phyloP scores from a whole-genome alignment of 2,888 invertebrate genomes.

The Caradrina clavipalpis region DNA sequence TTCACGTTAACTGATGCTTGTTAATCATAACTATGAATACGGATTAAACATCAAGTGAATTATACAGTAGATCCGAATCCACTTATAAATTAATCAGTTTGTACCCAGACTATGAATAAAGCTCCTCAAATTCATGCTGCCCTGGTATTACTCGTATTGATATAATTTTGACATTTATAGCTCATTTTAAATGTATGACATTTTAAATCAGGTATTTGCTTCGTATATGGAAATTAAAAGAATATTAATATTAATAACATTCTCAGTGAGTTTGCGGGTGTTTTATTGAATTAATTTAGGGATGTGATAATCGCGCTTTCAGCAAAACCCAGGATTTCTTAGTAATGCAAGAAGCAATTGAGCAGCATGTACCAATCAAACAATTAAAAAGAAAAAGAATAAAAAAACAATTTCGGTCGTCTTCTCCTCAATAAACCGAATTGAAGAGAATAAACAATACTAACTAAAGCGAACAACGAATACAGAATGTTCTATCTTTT shows the following conservation, averaged over 20 bases:
- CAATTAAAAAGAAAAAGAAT: no score
- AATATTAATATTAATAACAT: conserved; percentile 2
- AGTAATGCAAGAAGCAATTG: no score
- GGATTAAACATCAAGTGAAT: conserved; percentile 59
- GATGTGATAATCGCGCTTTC: no score
- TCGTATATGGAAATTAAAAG: conserved; percentile 1
- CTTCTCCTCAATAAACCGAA: no score
- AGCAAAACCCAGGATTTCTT: no score
- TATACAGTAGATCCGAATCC: conserved; percentile 44
- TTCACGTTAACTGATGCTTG: conserved; percentile 54
- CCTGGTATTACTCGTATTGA: conserved; percentile 31
- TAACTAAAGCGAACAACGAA: no score
- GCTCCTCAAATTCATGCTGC: conserved; percentile 11
- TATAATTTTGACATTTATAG: conserved; percentile 21
- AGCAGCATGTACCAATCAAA: no score
- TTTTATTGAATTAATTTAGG: neutral
- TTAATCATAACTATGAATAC: conserved; percentile 52
- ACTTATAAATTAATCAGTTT: conserved; percentile 48
- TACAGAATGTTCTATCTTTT: no score
- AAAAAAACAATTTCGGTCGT: no score
- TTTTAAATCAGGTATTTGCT: neutral
- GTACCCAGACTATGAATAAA: conserved; percentile 21
- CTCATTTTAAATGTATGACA: conserved; percentile 21
- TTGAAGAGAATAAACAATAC: no score
- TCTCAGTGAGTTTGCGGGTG: neutral